phyloP scores from a whole-genome alignment of 2,113 vertebrate species.

The Channa maculata region DNA sequence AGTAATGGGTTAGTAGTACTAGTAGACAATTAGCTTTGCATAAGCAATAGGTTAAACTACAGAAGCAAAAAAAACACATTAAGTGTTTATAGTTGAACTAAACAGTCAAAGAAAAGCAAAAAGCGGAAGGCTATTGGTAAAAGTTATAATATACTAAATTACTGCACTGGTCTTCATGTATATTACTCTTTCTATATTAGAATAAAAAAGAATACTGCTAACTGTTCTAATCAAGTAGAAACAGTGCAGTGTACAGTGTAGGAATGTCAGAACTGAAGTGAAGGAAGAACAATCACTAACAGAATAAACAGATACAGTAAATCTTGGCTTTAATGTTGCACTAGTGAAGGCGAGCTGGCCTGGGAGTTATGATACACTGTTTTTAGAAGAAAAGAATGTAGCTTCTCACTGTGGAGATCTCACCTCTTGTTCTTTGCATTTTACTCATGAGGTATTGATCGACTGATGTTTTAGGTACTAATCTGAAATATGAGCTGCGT shows the following conservation, averaged over 20 bases:
- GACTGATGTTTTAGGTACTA: slow-evolving; percentile 4
- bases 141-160: no score
- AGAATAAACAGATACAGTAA: slow-evolving; percentile 50
- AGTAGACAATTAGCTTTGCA: no score
- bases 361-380: slow-evolving; percentile 10
- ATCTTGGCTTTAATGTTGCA: slow-evolving; percentile 25
- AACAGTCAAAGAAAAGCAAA: no score
- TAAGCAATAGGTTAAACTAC: no score
- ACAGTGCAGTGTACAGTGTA: slow-evolving; percentile 26
- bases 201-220: no score
- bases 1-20: no score
- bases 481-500: slow-evolving; percentile 11
- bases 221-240: neutral
- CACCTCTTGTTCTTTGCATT: neutral
- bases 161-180: no score
- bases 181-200: no score
- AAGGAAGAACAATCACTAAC: slow-evolving; percentile 27
- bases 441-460: neutral
- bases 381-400: slow-evolving; percentile 24
- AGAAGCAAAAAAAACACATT: no score
- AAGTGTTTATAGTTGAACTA: no score
- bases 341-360: slow-evolving; percentile 10
- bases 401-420: slow-evolving; percentile 8
- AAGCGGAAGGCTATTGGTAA: no score
- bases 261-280: slow-evolving; percentile 36